These are phyloP conservation scores for Entomobrya proxima DNA, from an alignment of 2,888 invertebrate species.

Conservation along the genomic window DNA sequence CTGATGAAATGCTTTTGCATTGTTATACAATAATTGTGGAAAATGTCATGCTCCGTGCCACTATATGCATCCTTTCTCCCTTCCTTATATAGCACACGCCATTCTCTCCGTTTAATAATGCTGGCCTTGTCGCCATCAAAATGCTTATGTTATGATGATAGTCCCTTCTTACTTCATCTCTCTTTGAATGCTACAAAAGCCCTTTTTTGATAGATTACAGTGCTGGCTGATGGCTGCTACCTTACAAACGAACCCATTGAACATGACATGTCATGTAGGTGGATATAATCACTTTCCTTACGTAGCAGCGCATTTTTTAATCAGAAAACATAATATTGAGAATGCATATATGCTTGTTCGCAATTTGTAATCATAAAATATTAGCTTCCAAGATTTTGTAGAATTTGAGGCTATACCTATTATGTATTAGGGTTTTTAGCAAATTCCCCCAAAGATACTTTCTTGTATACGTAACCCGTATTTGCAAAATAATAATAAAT, in stretches of 20 bases:
- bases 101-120: neutral
- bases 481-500: no score
- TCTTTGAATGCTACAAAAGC: neutral
- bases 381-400: no score
- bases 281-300: no score
- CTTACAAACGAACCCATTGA: neutral
- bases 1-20: constrained; percentile 29
- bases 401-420: no score
- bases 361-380: no score
- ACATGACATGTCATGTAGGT: no score
- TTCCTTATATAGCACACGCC: neutral
- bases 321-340: no score
- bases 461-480: no score
- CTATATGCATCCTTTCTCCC: constrained; percentile 1
- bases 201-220: neutral
- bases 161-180: neutral
- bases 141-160: neutral
- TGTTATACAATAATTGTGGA: constrained; percentile 39
- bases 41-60: neutral
- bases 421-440: no score
- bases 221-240: neutral
- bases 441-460: no score
- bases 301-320: no score
- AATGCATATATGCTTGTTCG: no score
- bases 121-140: neutral